Evolutionary conservation across 2,888 invertebrate genomes (phyloP).

Genomic region (Neoascia interrupta): DNA sequence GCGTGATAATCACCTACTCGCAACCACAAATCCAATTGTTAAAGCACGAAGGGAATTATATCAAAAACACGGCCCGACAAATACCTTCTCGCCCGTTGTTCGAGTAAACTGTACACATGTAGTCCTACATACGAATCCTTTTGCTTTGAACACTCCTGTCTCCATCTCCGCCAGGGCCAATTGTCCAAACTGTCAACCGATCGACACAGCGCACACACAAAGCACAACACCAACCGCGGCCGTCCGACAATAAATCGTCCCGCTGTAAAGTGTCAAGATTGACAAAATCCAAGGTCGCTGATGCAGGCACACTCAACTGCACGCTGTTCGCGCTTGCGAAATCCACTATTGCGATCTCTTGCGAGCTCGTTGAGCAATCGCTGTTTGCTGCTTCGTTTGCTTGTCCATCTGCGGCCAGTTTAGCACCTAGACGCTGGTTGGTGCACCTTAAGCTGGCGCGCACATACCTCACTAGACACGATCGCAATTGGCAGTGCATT

Average conservation of each 20-base stretch:
- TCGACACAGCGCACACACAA: conserved; percentile 14
- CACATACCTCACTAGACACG: conserved; percentile 49
- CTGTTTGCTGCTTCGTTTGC: conserved; percentile 41
- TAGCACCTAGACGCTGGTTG: conserved; percentile 42
- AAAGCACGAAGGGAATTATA: conserved; percentile 62
- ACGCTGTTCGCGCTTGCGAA: conserved; percentile 23
- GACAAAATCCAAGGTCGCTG: conserved; percentile 70
- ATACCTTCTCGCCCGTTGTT: neutral
- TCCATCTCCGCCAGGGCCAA: conserved; percentile 51
- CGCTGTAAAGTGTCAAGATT: conserved; percentile 65
- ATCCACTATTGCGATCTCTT: conserved; percentile 43
- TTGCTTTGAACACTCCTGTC: conserved; percentile 63
- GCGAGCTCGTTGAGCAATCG: conserved; percentile 50
- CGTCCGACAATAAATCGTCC: conserved; percentile 63
- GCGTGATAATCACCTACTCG: conserved; percentile 53
- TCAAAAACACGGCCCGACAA: conserved; percentile 53
- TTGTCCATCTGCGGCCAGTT: conserved; percentile 60
- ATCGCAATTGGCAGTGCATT: conserved; percentile 70
- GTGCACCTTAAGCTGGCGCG: conserved; percentile 30
- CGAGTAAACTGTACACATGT: conserved; percentile 43
- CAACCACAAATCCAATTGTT: conserved; percentile 48
- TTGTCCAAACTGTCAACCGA: conserved; percentile 62
- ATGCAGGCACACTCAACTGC: conserved; percentile 10
- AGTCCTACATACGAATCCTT: too few relatives aligned
- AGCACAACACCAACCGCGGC: conserved; percentile 14